These are phyloP conservation scores for Nilaparvata lugens DNA, from an alignment of 1,140 invertebrate species.

Conservation along the genomic window DNA sequence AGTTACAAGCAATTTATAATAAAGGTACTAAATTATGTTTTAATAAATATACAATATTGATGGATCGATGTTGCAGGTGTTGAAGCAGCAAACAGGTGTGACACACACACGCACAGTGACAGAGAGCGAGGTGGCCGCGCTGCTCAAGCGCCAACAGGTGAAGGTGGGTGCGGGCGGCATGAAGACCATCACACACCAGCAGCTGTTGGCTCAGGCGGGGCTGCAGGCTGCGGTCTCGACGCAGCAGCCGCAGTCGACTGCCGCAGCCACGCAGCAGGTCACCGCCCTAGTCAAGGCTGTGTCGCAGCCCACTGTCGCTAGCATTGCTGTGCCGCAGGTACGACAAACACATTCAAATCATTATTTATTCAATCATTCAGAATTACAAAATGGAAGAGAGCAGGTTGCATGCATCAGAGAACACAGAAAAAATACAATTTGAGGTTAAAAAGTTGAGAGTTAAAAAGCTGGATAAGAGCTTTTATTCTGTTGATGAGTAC, in stretches of 20 bases:
- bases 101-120: slow-evolving; percentile 47
- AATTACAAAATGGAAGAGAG: too few relatives aligned
- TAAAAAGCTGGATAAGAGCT: too few relatives aligned
- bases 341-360: too few relatives aligned
- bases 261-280: slow-evolving; percentile 30
- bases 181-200: slow-evolving; percentile 14
- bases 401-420: not conserved
- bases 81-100: slow-evolving; percentile 18
- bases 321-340: slow-evolving; percentile 24
- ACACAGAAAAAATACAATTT: too few relatives aligned
- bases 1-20: too few relatives aligned
- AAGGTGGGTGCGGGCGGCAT: slow-evolving; percentile 34
- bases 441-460: too few relatives aligned
- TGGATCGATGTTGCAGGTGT: slow-evolving; percentile 4
- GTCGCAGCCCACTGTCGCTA: slow-evolving; percentile 29
- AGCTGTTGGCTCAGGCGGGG: slow-evolving; percentile 40
- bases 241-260: slow-evolving; percentile 35
- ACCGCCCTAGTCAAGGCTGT: slow-evolving; percentile 51
- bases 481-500: too few relatives aligned
- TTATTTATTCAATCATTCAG: too few relatives aligned
- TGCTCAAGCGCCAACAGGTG: slow-evolving; percentile 55
- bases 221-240: slow-evolving; percentile 35
- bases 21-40: too few relatives aligned
- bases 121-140: slow-evolving; percentile 57
- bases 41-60: not conserved